Base-by-base conservation (phyloP, 35 echinoderm and acorn worm species). In the Apostichopus parvimensis region DNA sequence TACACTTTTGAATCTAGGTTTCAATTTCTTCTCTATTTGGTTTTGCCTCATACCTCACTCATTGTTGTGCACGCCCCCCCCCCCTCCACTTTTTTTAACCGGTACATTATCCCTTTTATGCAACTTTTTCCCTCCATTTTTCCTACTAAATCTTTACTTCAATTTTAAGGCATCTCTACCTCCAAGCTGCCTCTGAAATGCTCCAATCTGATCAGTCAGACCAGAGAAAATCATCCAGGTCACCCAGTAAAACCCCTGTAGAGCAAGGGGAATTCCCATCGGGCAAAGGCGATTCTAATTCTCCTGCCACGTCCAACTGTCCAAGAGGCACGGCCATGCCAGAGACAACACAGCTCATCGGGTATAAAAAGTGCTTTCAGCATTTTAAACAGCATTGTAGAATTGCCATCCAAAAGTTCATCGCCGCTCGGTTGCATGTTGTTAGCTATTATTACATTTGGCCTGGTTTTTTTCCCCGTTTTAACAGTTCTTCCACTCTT, bases 151-250 rank as follows among this genome's bases (percentile, higher is more conserved):
- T 84, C 57, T 84, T 84, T 45, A 45, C 81, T 55, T 84, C 81
- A 54, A 58, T 59, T 84, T 84, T 8, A 84, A 84, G 81, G 81
- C 54, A 84, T 58, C 81, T 84, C 57, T 84, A 84, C 81, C 53
- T 84, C 20, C 81, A 84, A 52, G 81, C 81, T 10, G 9, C 58
- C 81, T 84, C 81, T 58, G 54, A 84, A 84, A 84, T 84, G 81
- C 81, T 58, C 56, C 55, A 22, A 24, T 21, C 81, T 58, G 54
- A 84, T 3, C n/a, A 58, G 55, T 4, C 7, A 58, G 81, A 84
- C 52, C 28, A 22, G 56, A 23, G 17, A 22, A 56, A 84, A 20
- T n/a, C 55, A 56, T 56, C 81, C 5, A 17, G n/a, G 20, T 59
- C 20, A 22, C 4, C 54, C 17, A 12, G 57, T 17, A 24, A 58